Evolutionary conservation across 2,113 vertebrate genomes (phyloP), one percentile per base, ranked within the genome.

Genomic region (Anhinga rufa): DNA sequence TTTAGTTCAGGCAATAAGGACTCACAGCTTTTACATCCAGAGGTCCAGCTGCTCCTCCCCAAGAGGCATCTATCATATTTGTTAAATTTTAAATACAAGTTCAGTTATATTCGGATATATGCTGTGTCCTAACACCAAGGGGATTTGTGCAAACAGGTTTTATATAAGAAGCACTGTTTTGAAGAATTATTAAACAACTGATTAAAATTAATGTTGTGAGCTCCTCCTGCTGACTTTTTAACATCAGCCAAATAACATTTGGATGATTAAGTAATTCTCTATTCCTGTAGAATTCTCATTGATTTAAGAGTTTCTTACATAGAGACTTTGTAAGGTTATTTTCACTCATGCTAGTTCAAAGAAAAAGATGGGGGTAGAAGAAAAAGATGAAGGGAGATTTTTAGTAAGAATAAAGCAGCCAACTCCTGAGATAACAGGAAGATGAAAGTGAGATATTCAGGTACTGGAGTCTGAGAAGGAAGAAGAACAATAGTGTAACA

Each of bases 131-230:
- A 62, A 76, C 21, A 61, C 31, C 40, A 82, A 71, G 9, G 7
- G 49, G 31, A 79, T 94, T 76, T 93, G 34, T 79, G 57, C 34
- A 94, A 96, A 79, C 13, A 89, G 57, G 9, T 94, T 96, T 93
- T 75, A 49, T 69, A 38, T 79, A 34, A 91, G 24, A 96, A 10
- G 24, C 7, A 71, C 5, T 19, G 14, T 93, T 94, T 90, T 87
- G 28, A 86, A 94, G 46, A 78, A 80, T 90, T 93, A 88, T 88
- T 96, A 91, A 94, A 68, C 17, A 84, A 90, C 14, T 52, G 24
- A 91, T 93, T 92, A 92, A 96, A 88, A 85, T 91, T 93, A 84
- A 78, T 69, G 29, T 88, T 81, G 61, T 70, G 71, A 89, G 31
- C 10, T 87, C 20, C 52, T 96, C 81, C 65, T 84, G 61, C 31